A percentile compares a stretch with the other conserved stretches of the same genome.
These are phyloP conservation scores for Onthophagus taurus DNA, from an alignment of 1,140 invertebrate genomes.

Conservation along the genomic window DNA sequence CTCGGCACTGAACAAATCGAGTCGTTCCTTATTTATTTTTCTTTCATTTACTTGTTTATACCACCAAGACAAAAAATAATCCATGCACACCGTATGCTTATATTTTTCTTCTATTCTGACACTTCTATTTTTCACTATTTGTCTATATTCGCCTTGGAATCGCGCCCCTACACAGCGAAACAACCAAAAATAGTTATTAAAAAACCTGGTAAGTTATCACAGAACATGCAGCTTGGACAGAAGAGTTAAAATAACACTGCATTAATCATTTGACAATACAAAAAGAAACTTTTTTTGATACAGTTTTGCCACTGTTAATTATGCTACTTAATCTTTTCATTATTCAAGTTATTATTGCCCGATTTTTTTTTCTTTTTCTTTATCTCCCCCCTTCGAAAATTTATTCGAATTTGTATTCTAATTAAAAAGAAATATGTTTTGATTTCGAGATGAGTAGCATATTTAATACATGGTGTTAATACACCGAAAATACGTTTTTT, in stretches of 20 bases:
- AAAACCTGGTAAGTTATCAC: conserved; percentile 40
- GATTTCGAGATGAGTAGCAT: conserved; percentile 8
- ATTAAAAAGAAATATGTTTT: too few species aligned
- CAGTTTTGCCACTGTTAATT: background rate
- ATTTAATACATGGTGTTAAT: conserved; percentile 5
- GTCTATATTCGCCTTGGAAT: conserved; percentile 40
- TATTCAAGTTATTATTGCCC: background rate
- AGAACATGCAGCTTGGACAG: conserved; percentile 37
- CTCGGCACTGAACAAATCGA: conserved; percentile 25
- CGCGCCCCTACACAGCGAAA: conserved; percentile 39
- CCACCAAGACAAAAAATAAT: conserved; percentile 20
- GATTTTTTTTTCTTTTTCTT: background rate
- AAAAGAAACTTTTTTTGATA: background rate
- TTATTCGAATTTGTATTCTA: background rate
- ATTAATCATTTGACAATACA: conserved; percentile 22
- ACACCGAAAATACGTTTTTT: conserved; percentile 3
- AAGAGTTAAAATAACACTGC: conserved; percentile 37
- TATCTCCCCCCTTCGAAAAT: background rate
- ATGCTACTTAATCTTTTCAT: background rate
- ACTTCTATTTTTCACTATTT: conserved; percentile 42
- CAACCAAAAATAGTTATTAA: conserved; percentile 39
- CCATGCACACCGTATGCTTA: conserved; percentile 35
- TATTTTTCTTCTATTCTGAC: conserved; percentile 40
- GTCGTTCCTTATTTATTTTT: too few species aligned
- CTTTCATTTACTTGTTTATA: conserved; percentile 8